These are phyloP conservation scores for Sebastes vulpes DNA, from an alignment of 2,797 vertebrate genomes.

Conservation along the genomic window DNA sequence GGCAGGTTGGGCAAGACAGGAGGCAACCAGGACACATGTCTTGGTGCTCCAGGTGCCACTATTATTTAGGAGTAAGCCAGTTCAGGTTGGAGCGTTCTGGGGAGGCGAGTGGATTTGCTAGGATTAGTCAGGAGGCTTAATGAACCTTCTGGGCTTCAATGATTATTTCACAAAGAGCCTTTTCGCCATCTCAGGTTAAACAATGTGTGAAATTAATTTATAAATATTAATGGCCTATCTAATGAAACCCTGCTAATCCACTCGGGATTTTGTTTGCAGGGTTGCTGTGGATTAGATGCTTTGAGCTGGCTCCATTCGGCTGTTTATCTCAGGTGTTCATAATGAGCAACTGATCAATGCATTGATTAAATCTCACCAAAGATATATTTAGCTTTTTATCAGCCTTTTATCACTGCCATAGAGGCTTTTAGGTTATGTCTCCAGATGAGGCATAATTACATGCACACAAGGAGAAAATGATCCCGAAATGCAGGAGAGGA, in stretches of 20 bases:
- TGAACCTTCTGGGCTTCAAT: constrained; percentile 56
- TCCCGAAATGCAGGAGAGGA: constrained; percentile 15
- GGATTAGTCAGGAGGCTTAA: constrained; percentile 64
- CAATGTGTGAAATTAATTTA: constrained; percentile 76
- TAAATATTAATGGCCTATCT: constrained; percentile 69
- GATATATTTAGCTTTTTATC: constrained; percentile 45
- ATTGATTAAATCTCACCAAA: constrained; percentile 58
- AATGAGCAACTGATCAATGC: constrained; percentile 56
- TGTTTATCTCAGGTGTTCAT: constrained; percentile 54
- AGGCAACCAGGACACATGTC: constrained; percentile 23
- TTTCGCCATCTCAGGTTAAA: constrained; percentile 62
- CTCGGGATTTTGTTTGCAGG: constrained; percentile 32
- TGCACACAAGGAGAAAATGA: constrained; percentile 13
- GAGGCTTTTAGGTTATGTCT: constrained; percentile 16
- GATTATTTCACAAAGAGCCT: constrained; percentile 64
- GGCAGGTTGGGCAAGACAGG: constrained; percentile 3
- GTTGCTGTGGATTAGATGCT: constrained; percentile 19
- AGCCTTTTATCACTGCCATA: constrained; percentile 22
- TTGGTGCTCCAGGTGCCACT: constrained; percentile 19
- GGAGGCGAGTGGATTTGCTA: constrained; percentile 44
- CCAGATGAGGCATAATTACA: constrained; percentile 44
- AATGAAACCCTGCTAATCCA: constrained; percentile 67
- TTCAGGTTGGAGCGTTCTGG: constrained; percentile 21
- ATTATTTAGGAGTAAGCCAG: constrained; percentile 24
- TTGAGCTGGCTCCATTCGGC: constrained; percentile 1